Evolutionary conservation across 2,113 vertebrate genomes (phyloP), one percentile per base, ranked within the genome.

Genomic region (Monopterus albus): DNA sequence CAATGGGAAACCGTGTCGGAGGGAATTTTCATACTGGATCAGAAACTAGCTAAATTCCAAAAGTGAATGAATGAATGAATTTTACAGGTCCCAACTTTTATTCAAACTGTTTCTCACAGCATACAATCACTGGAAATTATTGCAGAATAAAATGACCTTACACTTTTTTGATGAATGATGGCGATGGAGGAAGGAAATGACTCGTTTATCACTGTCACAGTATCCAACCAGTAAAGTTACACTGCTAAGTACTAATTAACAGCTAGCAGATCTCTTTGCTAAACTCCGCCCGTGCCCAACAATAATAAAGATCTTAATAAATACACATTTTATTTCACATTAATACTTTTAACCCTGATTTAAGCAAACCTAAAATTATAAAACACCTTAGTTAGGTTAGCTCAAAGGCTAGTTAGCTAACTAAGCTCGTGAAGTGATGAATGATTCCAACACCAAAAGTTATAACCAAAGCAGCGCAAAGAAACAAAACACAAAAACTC

Each of bases 391-490:
- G n/a, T 40, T 12, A 14, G 39, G 57, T 71, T 75, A 71, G 21
- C 66, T 43, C 20, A 33, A 2, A 6, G 2, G 75, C 65, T 65
- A 56, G 47, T 53, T 50, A 60, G 72, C 78, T 59, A 70, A n/a
- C n/a, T n/a, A n/a, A n/a, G 56, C 76, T 15, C 23, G n/a, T 31
- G 9, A 72, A 40, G 15, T 55, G 69, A 79, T 84, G 85, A 78
- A 74, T 76, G 66, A 68, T 33, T 15, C 9, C 13, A n/a, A 20
- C 38, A 17, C 1, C 46, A 75, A 55, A 82, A 78, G 62, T 80
- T 42, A 6, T 17, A n/a, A 3, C 6, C 8, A 6, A 40, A 4
- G 14, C 11, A 15, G 1, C 1, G 14, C 36, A 23, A 17, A 36
- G 3, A 9, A 28, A 20, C n/a, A 6, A 29, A 31, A 38, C 0